Base-by-base conservation (phyloP, 2,113 vertebrate genomes). In the Ciconia maguari region DNA sequence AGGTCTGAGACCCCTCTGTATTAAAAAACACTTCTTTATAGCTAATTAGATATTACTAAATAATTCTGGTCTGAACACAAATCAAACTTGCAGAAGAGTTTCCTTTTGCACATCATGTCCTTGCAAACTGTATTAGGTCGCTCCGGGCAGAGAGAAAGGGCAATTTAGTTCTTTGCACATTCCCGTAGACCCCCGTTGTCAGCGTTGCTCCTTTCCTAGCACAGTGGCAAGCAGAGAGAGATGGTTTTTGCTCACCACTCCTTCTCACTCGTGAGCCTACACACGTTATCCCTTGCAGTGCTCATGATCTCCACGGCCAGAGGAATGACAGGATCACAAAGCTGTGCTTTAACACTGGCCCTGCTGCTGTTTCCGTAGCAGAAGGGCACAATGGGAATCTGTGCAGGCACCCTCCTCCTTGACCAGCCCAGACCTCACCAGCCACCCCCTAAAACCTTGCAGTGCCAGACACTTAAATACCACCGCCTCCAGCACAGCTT, bases 291-390 rank as follows among this genome's bases (percentile, higher is more conserved):
- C 65, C 62, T 79, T 32, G 21, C 32, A 30, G 29, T 5, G 3
- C 12, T 70, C 13, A 3, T 4, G 13, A 52, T 62, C 49, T 51
- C 38, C 42, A 42, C 0, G 0, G 48, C 29, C 51, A 78, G 42
- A 81, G 60, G 46, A 80, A 36, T 14, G 34, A 20, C 27, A 78
- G 24, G 11, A 71, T 62, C 51, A 58, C 51, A 44, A 44, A 68
- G 12, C 27, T 85, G 15, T 42, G 8, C 25, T 42, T 18, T 26
- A 38, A 44, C 17, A 6, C 22, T 46, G 58, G 6, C 27, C 30
- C 58, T 89, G 41, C 10, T 65, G 30, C 19, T 44, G 11, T 36
- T 74, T 61, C 17, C 52, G 57, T 32, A 42, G 41, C 34, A 62
- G 54, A 44, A 83, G 18, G 15, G 18, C 34, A 41, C 41, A 66